Conservation (phyloP, 1,140 invertebrate species). For the Lordiphosa collinella region DNA sequence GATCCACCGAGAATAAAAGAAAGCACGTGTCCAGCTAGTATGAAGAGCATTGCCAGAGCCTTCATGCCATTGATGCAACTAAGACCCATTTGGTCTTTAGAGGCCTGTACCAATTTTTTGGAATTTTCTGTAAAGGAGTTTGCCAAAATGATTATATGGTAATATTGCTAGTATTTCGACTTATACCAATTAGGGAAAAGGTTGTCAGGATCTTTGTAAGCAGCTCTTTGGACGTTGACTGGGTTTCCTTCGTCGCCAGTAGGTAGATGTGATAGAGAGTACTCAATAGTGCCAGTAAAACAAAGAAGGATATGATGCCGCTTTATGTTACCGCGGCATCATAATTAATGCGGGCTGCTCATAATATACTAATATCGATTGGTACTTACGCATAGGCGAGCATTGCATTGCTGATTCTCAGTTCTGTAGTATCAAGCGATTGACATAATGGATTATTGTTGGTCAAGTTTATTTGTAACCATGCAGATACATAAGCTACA, state of each 20-base stretch:
- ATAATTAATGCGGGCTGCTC: background rate
- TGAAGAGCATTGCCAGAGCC: constrained; percentile 84
- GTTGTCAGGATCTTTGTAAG: constrained; percentile 28
- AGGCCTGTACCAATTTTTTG: constrained; percentile 81
- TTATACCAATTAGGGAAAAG: constrained; percentile 46
- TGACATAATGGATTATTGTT: constrained; percentile 2
- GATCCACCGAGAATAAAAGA: constrained; percentile 84
- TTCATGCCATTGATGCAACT: constrained; percentile 85
- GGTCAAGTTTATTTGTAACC: constrained; percentile 79
- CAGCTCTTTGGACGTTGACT: background rate
- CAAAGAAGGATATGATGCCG: constrained; percentile 50
- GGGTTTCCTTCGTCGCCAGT: constrained; percentile 9
- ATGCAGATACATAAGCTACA: constrained; percentile 80
- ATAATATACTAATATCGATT: background rate
- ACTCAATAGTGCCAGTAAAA: constrained; percentile 36
- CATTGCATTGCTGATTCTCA: constrained; percentile 27
- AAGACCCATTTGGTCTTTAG: constrained; percentile 82
- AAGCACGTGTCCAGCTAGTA: constrained; percentile 83
- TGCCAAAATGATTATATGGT: background rate
- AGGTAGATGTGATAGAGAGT: constrained; percentile 32
- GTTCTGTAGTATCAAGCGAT: constrained; percentile 1
- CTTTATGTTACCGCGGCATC: background rate
- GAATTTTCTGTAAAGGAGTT: constrained; percentile 80
- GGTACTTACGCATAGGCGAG: constrained; percentile 82
- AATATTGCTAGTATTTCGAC: background rate